Evolutionary conservation across 2,888 invertebrate genomes (phyloP), one percentile per base, ranked within the genome.

Genomic region (Ectemnius continuus): DNA sequence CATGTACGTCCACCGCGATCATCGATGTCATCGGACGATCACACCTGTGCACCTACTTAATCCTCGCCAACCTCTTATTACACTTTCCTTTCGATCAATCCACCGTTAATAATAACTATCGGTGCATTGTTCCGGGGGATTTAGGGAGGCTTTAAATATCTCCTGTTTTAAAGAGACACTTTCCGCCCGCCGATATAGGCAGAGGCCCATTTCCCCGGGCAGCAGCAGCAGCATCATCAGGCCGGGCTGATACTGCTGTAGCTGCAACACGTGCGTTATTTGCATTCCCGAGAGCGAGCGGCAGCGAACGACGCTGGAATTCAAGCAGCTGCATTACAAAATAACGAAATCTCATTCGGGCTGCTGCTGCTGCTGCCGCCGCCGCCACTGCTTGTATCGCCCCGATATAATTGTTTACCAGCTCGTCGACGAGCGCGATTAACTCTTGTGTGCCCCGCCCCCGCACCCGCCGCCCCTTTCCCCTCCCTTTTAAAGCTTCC

Each of bases 1-100:
- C 79, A 79, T 82, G 82, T 84, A 69, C 61, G 70, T 58, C 73
- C 66, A 74, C 61, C 74, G 70, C 56, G 82, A 78, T 82, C 82
- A 71, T 71, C 70, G 66, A 71, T 78, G 74, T 80, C 80, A 74
- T 76, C 81, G 70, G 70, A 61, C 62, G 59, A 16, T 71, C 65
- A 72, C 68, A 81, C 72, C 73, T 72, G 78, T 52, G 67, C 61
- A 13, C n/a, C 56, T 56, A 78, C 76, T 78, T 76, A 76, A 76
- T 81, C 61, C 59, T 60, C 47, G 47, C 8, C 36, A 11, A 36
- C 1, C 36, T 11, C 36, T 36, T 36, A 11, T 36, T 36, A 11
- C 5, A 36, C 36, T 36, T 36, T 11, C 5, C 11, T 11, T 8
- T 36, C 8, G 36, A 36, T 36, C 36, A 8, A 36, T 36, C 8